phyloP scores from a whole-genome alignment of 2,888 invertebrate genomes.

The Dolomedes plantarius region DNA sequence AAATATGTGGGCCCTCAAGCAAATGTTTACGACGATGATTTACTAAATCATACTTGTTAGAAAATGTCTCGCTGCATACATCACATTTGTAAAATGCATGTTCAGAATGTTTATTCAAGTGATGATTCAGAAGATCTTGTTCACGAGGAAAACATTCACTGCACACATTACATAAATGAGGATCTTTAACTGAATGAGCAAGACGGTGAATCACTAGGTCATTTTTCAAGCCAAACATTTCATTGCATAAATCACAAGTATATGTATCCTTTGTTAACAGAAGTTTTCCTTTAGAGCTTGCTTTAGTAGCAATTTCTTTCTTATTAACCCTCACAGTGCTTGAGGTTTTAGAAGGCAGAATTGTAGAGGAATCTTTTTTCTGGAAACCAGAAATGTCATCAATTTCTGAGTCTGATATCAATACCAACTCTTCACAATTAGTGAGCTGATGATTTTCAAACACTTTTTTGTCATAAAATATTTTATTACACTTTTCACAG shows the following conservation, averaged over 20 bases:
- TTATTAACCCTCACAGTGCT: too few relatives aligned
- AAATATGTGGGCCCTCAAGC: neutral
- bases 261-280: neutral
- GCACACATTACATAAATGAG: neutral
- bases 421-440: neutral
- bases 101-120: neutral
- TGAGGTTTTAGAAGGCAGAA: too few relatives aligned
- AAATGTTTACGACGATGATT: neutral
- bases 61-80: neutral
- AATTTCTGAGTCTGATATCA: neutral
- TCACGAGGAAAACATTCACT: constrained; percentile 1
- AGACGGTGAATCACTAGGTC: neutral
- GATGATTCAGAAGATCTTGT: neutral
- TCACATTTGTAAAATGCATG: neutral
- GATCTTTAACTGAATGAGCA: constrained; percentile 1
- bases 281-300: too few relatives aligned
- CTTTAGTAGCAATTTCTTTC: too few relatives aligned
- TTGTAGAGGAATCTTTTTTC: too few relatives aligned
- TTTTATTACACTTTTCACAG: neutral
- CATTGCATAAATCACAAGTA: neutral
- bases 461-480: neutral
- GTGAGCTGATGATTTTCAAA: neutral
- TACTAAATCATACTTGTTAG: neutral
- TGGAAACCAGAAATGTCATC: neutral
- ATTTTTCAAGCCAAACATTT: neutral